Evolutionary conservation across 1,140 invertebrate species (phyloP).

Genomic region (Pygmarrhopalites habei): DNA sequence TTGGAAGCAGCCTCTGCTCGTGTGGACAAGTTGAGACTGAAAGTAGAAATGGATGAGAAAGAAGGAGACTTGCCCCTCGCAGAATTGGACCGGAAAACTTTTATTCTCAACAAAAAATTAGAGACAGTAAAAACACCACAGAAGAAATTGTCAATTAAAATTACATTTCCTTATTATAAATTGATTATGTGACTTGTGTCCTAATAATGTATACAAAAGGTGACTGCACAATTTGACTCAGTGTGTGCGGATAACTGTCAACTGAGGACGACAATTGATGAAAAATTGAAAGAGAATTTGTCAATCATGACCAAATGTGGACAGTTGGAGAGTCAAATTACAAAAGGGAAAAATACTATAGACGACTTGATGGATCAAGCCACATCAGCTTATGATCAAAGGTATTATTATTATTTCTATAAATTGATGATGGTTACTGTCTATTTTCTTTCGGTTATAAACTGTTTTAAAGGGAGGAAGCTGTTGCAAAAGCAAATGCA

Average conservation of each 20-base stretch:
- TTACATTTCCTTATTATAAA: too few species aligned
- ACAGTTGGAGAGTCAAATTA: conserved; percentile 18
- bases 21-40: conserved; percentile 21
- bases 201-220: too few species aligned
- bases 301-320: conserved; percentile 21
- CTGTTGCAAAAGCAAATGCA: conserved; percentile 31
- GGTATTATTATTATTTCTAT: conserved; percentile 14
- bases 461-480: conserved; percentile 30
- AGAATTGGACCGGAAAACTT: conserved; percentile 21
- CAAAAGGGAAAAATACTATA: conserved; percentile 22
- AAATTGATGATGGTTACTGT: background rate
- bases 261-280: conserved; percentile 25
- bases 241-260: conserved; percentile 32
- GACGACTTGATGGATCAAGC: conserved; percentile 35
- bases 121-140: conserved; percentile 36
- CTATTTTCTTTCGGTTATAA: too few species aligned
- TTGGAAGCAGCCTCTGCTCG: conserved; percentile 4
- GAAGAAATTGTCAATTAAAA: too few species aligned
- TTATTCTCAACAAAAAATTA: conserved; percentile 27
- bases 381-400: conserved; percentile 30
- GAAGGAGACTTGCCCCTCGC: conserved; percentile 11
- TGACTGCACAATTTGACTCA: conserved; percentile 35
- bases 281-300: conserved; percentile 28
- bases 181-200: too few species aligned
- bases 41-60: conserved; percentile 9